Conservation (phyloP, 2,888 invertebrate species). For the Neocrepidodera transversa region DNA sequence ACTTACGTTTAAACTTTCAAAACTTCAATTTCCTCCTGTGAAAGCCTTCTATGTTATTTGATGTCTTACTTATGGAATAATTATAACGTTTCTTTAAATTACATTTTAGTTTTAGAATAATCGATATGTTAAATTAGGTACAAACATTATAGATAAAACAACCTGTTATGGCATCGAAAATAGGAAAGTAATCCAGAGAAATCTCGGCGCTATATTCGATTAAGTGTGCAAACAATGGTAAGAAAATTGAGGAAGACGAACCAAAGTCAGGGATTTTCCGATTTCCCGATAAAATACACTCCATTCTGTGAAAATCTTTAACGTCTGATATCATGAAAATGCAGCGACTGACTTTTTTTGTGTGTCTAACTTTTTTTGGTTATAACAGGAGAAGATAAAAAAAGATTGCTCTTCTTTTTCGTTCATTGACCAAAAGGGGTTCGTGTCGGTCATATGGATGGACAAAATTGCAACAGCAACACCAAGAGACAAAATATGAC, state of each 20-base stretch:
- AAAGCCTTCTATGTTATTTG: too few relatives aligned
- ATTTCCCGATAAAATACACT: constrained; percentile 22
- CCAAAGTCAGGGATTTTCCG: not conserved
- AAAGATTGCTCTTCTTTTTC: constrained; percentile 9
- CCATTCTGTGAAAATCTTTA: not conserved
- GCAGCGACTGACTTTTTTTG: constrained; percentile 12
- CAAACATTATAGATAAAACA: not conserved
- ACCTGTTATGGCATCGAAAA: constrained; percentile 10
- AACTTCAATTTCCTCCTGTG: too few relatives aligned
- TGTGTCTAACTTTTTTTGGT: constrained; percentile 12
- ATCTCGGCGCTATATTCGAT: constrained; percentile 31
- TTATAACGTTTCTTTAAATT: too few relatives aligned
- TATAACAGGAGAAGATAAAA: constrained; percentile 6
- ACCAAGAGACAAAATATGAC: too few relatives aligned
- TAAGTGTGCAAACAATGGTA: constrained; percentile 32
- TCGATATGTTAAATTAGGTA: too few relatives aligned
- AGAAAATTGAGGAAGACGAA: constrained; percentile 24
- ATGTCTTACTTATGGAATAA: too few relatives aligned
- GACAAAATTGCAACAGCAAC: too few relatives aligned
- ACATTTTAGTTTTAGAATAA: too few relatives aligned
- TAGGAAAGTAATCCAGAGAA: constrained; percentile 28
- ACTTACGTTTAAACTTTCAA: too few relatives aligned
- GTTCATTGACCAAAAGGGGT: not conserved
- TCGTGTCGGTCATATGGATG: not conserved
- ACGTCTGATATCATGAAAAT: constrained; percentile 12